A percentile compares a stretch with the other conserved stretches of the same genome.
Conservation (phyloP, 1,140 invertebrate species). For the Linepithema humile region DNA sequence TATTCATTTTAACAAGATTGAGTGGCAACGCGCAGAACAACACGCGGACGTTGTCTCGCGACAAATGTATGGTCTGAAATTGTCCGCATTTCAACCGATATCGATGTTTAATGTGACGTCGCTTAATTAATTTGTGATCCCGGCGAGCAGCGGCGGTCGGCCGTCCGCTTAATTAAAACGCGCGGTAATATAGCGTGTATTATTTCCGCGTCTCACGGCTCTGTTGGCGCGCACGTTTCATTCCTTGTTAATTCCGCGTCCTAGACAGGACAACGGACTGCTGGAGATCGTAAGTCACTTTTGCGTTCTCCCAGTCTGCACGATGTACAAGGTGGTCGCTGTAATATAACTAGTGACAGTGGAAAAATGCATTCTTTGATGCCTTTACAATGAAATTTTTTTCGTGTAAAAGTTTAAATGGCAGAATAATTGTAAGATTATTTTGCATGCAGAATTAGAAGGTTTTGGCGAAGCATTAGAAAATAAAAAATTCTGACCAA, state of each 20-base stretch:
- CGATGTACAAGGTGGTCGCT: background rate
- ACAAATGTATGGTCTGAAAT: constrained; percentile 20
- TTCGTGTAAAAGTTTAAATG: background rate
- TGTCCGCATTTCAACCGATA: constrained; percentile 28
- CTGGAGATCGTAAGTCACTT: constrained; percentile 29
- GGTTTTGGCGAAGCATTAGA: background rate
- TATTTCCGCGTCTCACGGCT: constrained; percentile 28
- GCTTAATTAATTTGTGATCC: constrained; percentile 36
- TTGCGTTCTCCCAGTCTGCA: background rate
- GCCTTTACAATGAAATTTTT: background rate
- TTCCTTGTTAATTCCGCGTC: constrained; percentile 36
- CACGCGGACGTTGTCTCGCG: background rate
- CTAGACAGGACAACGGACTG: constrained; percentile 27
- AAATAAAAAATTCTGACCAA: background rate
- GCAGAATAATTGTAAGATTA: background rate
- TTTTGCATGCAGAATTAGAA: constrained; percentile 13
- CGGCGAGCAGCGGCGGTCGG: background rate
- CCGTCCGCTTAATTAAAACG: constrained; percentile 37
- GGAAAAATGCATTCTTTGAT: constrained; percentile 16
- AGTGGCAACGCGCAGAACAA: background rate
- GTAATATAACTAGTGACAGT: no score
- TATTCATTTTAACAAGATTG: constrained; percentile 10
- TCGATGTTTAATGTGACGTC: constrained; percentile 26
- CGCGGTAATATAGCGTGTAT: constrained; percentile 38
- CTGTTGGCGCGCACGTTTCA: background rate